Evolutionary conservation across 2,888 invertebrate species (phyloP).

Genomic region (Cerastis rubricosa): DNA sequence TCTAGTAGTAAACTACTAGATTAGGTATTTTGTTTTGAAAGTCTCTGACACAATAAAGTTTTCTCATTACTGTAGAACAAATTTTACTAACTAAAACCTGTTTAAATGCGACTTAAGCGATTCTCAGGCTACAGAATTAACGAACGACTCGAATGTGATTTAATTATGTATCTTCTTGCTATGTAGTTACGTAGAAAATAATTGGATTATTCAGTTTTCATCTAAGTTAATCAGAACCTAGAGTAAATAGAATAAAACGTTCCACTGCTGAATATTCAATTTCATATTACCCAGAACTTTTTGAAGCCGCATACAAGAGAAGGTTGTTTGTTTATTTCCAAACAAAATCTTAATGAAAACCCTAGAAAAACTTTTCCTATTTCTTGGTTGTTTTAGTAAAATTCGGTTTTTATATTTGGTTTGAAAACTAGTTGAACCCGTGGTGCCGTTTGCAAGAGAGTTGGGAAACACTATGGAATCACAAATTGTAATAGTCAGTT

Average conservation of each 20-base stretch:
- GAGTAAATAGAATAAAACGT: slow-evolving; percentile 16
- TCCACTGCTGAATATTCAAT: slow-evolving; percentile 23
- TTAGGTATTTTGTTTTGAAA: no score
- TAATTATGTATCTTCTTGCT: neutral
- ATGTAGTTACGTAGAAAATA: neutral
- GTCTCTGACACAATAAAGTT: no score
- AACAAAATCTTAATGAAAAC: slow-evolving; percentile 33
- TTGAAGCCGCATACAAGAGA: slow-evolving; percentile 10
- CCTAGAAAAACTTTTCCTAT: neutral
- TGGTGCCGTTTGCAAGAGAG: neutral
- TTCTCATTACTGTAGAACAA: neutral
- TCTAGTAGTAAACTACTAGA: no score
- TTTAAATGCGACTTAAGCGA: neutral
- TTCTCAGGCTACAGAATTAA: neutral
- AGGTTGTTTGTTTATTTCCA: slow-evolving; percentile 17
- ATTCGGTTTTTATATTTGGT: neutral
- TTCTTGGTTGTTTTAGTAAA: slow-evolving; percentile 11
- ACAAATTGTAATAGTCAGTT: no score
- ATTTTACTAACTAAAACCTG: neutral
- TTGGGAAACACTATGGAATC: neutral
- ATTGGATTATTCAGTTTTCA: slow-evolving; percentile 3
- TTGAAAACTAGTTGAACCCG: neutral
- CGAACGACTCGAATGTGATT: neutral
- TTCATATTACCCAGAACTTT: slow-evolving; percentile 15
- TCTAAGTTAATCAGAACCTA: neutral